Percentiles rank a stretch among this genome's conserved stretches.
Conservation (phyloP, 1,140 invertebrate genomes). For the Euglossa dilemma region DNA sequence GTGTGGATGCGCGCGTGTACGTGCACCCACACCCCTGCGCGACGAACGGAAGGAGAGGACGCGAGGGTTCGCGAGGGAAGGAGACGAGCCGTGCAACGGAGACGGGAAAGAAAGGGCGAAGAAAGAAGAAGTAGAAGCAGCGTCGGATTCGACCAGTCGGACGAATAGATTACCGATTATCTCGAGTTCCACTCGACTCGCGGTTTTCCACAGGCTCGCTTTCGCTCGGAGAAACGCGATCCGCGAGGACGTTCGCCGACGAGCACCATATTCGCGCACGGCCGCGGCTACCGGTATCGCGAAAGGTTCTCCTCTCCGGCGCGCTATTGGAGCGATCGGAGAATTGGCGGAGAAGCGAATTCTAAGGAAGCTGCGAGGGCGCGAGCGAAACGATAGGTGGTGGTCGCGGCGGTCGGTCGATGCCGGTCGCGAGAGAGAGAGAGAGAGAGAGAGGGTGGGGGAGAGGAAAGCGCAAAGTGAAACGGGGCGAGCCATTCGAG, state of each 20-base stretch:
- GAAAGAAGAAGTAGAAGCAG: constrained; percentile 8
- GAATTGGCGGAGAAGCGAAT: too few species aligned
- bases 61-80: too few species aligned
- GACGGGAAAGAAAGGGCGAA: constrained; percentile 13
- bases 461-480: constrained; percentile 15
- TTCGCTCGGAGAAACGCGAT: background rate
- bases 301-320: too few species aligned
- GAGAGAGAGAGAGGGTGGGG: background rate
- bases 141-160: background rate
- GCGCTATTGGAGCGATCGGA: background rate
- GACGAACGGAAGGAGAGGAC: background rate
- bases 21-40: too few species aligned
- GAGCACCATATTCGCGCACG: too few species aligned
- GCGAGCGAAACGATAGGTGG: background rate
- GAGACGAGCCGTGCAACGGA: background rate
- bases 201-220: background rate
- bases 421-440: constrained; percentile 41
- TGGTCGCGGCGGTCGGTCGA: constrained; percentile 11
- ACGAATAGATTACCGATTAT: background rate
- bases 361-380: background rate
- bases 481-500: constrained; percentile 42
- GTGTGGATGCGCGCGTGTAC: background rate
- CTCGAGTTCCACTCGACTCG: background rate
- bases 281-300: too few species aligned
- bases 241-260: too few species aligned